These are phyloP conservation scores for Masnerella sp. DNA, from an alignment of 2,888 invertebrate genomes.

Conservation along the genomic window DNA sequence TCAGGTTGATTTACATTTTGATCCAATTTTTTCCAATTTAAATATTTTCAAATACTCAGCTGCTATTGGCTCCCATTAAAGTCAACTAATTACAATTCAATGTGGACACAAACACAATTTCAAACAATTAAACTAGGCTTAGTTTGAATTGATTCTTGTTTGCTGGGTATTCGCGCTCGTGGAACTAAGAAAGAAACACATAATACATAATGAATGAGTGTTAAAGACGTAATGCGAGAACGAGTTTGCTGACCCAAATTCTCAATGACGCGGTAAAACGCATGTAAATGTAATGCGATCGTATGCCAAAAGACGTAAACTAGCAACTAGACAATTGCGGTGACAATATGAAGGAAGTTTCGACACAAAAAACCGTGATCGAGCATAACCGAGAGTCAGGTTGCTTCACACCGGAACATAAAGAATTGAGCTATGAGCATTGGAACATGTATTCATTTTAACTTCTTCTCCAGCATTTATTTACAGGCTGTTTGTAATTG, in stretches of 20 bases:
- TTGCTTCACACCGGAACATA: neutral
- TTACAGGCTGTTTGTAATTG: neutral
- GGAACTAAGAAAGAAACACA: slow-evolving; percentile 15
- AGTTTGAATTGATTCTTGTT: too few species aligned
- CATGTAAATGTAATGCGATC: slow-evolving; percentile 57
- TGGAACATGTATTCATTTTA: too few species aligned
- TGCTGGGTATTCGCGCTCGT: too few species aligned
- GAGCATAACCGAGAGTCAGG: slow-evolving; percentile 1
- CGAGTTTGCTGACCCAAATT: slow-evolving; percentile 60
- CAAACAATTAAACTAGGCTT: too few species aligned
- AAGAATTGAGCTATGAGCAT: neutral
- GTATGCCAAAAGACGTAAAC: slow-evolving; percentile 37
- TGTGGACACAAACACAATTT: too few species aligned
- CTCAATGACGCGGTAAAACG: slow-evolving; percentile 53
- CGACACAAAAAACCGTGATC: slow-evolving; percentile 28
- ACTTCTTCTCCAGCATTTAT: too few species aligned
- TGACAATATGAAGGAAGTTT: slow-evolving; percentile 28
- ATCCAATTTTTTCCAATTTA: too few species aligned
- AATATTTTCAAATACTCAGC: too few species aligned
- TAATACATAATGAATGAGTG: slow-evolving; percentile 48
- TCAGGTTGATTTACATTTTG: too few species aligned
- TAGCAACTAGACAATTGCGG: slow-evolving; percentile 21
- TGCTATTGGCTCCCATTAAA: too few species aligned
- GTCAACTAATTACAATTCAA: too few species aligned
- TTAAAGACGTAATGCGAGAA: slow-evolving; percentile 50